Evolutionary conservation across 64 coral and sea anemone species (phyloP).

Genomic region (Actinia tenebrosa): DNA sequence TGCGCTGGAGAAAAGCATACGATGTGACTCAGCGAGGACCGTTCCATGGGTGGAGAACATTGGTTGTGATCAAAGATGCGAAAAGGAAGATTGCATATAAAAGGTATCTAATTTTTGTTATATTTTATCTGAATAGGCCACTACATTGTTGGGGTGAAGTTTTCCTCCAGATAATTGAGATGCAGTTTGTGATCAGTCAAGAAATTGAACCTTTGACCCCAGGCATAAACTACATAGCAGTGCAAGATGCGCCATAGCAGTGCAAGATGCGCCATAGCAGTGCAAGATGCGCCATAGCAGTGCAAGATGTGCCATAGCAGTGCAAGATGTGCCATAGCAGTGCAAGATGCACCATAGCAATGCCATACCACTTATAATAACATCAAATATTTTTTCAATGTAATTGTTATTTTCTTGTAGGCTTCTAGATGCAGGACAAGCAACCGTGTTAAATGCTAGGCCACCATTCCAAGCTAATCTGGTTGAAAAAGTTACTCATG

Average conservation of each 20-base stretch:
- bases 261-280: too few species aligned
- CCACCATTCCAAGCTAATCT: constrained; percentile 43
- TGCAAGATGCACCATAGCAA: too few species aligned
- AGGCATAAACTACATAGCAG: too few species aligned
- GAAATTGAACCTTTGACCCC: too few species aligned
- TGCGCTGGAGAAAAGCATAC: constrained; percentile 61
- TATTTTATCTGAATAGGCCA: background rate
- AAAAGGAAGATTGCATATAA: constrained; percentile 73
- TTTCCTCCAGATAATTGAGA: too few species aligned
- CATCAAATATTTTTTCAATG: background rate
- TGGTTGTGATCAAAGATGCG: constrained; percentile 59
- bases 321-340: too few species aligned
- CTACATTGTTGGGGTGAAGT: too few species aligned
- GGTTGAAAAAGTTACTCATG: constrained; percentile 70
- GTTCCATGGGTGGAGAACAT: constrained; percentile 61
- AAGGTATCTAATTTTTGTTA: constrained; percentile 28
- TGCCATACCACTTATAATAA: too few species aligned
- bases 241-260: too few species aligned
- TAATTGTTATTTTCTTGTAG: background rate
- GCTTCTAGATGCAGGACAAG: constrained; percentile 75
- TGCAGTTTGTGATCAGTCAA: too few species aligned
- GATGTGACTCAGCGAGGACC: constrained; percentile 28
- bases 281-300: too few species aligned
- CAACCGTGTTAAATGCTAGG: constrained; percentile 49
- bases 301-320: too few species aligned